Percentiles rank a stretch among this genome's conserved stretches.
Conservation (phyloP, 2,797 vertebrate species). For the Typhlichthys subterraneus region DNA sequence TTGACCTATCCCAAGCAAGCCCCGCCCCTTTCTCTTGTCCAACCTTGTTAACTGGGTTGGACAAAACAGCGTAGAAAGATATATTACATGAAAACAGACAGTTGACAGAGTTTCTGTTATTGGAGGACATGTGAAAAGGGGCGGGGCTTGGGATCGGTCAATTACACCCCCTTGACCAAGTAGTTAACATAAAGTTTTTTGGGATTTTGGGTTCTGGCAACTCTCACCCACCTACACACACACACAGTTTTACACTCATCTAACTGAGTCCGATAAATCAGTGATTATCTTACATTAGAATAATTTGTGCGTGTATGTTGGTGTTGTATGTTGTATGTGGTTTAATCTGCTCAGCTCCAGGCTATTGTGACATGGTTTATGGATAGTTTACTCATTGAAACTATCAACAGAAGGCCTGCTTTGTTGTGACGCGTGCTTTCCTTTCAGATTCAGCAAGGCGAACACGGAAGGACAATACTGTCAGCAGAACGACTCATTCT, state of each 20-base stretch:
- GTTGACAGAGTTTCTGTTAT: no score
- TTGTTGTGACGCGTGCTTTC: background rate
- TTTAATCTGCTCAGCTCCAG: background rate
- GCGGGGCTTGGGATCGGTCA: no score
- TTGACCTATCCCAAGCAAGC: constrained; percentile 1
- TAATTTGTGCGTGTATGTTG: constrained; percentile 7
- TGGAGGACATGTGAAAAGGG: no score
- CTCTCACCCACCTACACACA: constrained; percentile 1
- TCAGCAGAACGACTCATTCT: constrained; percentile 55
- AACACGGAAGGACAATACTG: constrained; percentile 70
- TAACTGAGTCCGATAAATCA: constrained; percentile 41
- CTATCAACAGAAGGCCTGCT: background rate
- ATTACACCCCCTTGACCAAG: no score
- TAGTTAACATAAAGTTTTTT: no score
- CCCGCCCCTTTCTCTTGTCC: background rate
- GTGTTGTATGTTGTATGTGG: background rate
- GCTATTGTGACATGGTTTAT: no score
- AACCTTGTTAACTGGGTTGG: background rate
- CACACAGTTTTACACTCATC: constrained; percentile 39
- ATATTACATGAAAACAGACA: no score
- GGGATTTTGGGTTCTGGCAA: background rate
- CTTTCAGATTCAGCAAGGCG: constrained; percentile 67
- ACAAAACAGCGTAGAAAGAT: no score
- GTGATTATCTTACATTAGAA: constrained; percentile 28
- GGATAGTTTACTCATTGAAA: no score